Base-by-base conservation (phyloP, 2,797 vertebrate species). In the Lagodon rhomboides region DNA sequence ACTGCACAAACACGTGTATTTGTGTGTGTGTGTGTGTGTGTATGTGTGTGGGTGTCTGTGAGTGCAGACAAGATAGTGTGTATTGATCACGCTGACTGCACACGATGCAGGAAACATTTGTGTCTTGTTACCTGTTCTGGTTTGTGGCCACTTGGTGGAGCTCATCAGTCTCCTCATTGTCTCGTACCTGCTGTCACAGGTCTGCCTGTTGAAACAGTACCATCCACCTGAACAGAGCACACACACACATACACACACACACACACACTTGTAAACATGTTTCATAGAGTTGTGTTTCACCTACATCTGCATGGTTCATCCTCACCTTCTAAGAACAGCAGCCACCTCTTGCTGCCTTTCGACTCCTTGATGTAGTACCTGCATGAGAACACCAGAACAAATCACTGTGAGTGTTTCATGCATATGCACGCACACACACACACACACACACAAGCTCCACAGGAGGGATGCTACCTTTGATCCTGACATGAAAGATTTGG, bases 301-400 rank as follows among this genome's bases (percentile, higher is more conserved):
- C 25, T 54, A 20, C 34, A 27, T 27, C 3, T 15, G 30, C 10
- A 23, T 34, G 38, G 3, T 44, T 68, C n/a, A 22, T 62, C 54
- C 91, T 95, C 91, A 98, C 98, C 97, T 95, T 98, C 97, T 89
- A 99, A 87, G 81, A 98, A 98, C 55, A 99, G 92, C 74, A 98
- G 94, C 98, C 97, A 99, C 41, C 97, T 95, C 87, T 96, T 95
- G 80, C 98, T 99, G 91, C 97, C 97, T 88, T 96, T 97, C 7
- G 98, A 98, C 87, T 98, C 96, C 92, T 97, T 98, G 82, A 98
- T 94, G 94, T 98, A 99, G 92, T 97, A 99, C 84, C 97, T 98
- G 88, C 6, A 84, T 11, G 34, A 78, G 44, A 81, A 60, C n/a
- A 76, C 22, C 56, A 73, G 61, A 23, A 53, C 20, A 77, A 17